These are phyloP conservation scores for Dryocosmus kuriphilus DNA, from an alignment of 2,888 invertebrate species.

Conservation along the genomic window DNA sequence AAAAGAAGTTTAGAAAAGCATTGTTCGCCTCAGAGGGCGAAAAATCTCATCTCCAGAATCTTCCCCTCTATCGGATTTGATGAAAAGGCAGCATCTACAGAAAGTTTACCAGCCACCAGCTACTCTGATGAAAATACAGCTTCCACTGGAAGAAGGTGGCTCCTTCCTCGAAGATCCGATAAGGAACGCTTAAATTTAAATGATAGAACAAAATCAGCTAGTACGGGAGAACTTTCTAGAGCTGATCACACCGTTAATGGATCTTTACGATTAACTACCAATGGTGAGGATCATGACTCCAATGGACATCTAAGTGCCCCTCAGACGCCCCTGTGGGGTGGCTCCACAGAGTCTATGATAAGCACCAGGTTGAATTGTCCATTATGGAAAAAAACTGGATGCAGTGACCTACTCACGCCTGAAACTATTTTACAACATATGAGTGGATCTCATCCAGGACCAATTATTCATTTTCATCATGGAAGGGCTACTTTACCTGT, in stretches of 20 bases:
- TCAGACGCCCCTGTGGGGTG: constrained; percentile 70
- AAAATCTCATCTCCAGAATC: constrained; percentile 54
- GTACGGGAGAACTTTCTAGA: constrained; percentile 71
- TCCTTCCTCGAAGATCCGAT: constrained; percentile 50
- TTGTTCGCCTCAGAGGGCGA: constrained; percentile 37
- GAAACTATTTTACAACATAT: constrained; percentile 68
- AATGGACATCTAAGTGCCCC: constrained; percentile 62
- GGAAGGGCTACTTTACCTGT: constrained; percentile 63
- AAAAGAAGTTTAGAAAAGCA: constrained; percentile 2
- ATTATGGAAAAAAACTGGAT: constrained; percentile 57
- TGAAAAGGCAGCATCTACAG: constrained; percentile 71
- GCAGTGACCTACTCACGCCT: constrained; percentile 62
- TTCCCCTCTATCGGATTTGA: constrained; percentile 53
- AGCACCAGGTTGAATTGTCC: constrained; percentile 65
- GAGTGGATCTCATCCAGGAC: constrained; percentile 62
- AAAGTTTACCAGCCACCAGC: constrained; percentile 65
- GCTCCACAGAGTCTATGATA: constrained; percentile 70
- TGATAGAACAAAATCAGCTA: constrained; percentile 73
- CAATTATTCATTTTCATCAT: constrained; percentile 69
- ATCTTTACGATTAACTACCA: constrained; percentile 23
- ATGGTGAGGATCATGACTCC: constrained; percentile 42
- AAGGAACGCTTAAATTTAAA: constrained; percentile 61
- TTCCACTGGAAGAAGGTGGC: constrained; percentile 50
- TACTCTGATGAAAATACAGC: constrained; percentile 26
- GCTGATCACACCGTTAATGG: constrained; percentile 41